phyloP scores from a whole-genome alignment of 92 coral and sea anemone genomes.

The Zoanthus solanderi region DNA sequence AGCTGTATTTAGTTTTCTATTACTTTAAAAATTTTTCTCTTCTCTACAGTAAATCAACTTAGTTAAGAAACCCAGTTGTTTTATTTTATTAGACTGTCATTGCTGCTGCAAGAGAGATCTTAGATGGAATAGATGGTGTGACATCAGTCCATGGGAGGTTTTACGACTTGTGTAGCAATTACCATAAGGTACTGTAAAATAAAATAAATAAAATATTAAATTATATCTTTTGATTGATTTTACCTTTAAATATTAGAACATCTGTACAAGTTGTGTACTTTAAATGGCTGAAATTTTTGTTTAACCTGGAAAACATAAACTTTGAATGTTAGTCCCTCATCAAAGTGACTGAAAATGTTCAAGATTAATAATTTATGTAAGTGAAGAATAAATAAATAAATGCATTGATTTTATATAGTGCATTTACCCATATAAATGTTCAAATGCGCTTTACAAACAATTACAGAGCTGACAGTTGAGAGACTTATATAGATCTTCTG shows the following conservation, averaged over 20 bases:
- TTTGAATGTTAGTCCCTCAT: too few species aligned
- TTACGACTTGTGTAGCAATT: constrained; percentile 89
- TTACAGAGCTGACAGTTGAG: too few species aligned
- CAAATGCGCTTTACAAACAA: too few species aligned
- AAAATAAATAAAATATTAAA: too few species aligned
- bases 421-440: too few species aligned
- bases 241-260: background rate
- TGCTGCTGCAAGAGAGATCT: constrained; percentile 86
- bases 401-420: too few species aligned
- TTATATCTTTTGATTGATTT: background rate
- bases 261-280: background rate
- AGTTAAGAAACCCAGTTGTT: background rate
- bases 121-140: constrained; percentile 97
- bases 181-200: constrained; percentile 79
- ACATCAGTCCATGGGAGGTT: constrained; percentile 94
- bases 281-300: too few species aligned
- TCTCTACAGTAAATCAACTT: background rate
- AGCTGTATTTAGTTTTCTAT: background rate
- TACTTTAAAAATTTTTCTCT: background rate
- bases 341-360: too few species aligned
- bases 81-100: constrained; percentile 67
- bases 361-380: too few species aligned
- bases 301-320: too few species aligned
- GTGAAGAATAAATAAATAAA: too few species aligned
- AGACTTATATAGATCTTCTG: too few species aligned